These are phyloP conservation scores for Macropis europaea DNA, from an alignment of 2,888 invertebrate genomes.

Conservation along the genomic window DNA sequence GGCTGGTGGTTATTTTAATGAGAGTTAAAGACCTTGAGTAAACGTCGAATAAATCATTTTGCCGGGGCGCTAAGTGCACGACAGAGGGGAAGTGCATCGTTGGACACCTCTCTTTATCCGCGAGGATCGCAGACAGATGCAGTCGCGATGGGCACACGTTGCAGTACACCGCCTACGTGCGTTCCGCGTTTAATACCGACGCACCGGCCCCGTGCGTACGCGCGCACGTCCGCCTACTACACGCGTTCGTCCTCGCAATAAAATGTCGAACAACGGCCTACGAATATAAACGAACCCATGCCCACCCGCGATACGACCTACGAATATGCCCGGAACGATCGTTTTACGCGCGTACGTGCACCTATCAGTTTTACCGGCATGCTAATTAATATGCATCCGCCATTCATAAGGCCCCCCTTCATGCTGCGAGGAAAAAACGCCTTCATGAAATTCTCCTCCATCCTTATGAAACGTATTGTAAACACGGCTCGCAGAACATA, in stretches of 20 bases:
- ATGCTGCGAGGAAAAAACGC: background rate
- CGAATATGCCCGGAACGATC: conserved; percentile 39
- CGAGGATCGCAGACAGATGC: conserved; percentile 39
- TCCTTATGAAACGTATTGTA: background rate
- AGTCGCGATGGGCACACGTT: conserved; percentile 24
- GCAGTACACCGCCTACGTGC: conserved; percentile 20
- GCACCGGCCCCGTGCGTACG: background rate
- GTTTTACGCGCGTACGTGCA: conserved; percentile 29
- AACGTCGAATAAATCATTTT: conserved; percentile 79
- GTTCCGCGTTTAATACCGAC: background rate
- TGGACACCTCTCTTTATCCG: conserved; percentile 52
- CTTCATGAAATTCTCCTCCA: background rate
- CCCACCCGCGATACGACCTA: conserved; percentile 45
- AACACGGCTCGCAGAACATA: background rate
- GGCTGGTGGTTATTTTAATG: conserved; percentile 76
- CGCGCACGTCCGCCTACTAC: conserved; percentile 28
- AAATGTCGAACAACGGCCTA: conserved; percentile 53
- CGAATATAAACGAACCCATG: conserved; percentile 55
- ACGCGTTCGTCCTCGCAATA: conserved; percentile 36
- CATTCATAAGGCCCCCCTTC: conserved; percentile 26
- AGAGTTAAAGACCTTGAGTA: conserved; percentile 77
- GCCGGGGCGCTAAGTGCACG: conserved; percentile 61
- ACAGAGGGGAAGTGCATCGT: conserved; percentile 44
- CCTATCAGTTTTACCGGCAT: conserved; percentile 23
- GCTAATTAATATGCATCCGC: conserved; percentile 53